Evolutionary conservation across 2,797 vertebrate species (phyloP), one percentile per base, ranked within the genome.

Genomic region (Hemitrygon akajei): DNA sequence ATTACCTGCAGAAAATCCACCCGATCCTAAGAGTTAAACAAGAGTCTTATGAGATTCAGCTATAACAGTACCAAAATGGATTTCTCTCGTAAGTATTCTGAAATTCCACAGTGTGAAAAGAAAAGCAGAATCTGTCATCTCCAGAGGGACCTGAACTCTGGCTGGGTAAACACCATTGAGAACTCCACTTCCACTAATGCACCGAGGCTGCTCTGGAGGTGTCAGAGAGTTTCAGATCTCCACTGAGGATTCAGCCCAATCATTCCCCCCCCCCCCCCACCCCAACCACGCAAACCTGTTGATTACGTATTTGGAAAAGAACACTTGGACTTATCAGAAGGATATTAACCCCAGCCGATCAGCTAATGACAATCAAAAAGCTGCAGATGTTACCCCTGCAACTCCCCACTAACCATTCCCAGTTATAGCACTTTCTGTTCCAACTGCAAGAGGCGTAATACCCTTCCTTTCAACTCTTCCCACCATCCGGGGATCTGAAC

Each of bases 1-100:
- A 98, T 98, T 93, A 98, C 95, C 89, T 98, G 97, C 84, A 98
- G 95, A 94, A 98, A 98, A 95, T 98, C 98, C 91, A 97, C 96
- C 1, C 96, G 95, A 92, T 93, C 71, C 96, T 96, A 94, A 63
- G 80, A 94, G 63, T 34, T 73, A 94, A 89, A 94, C 93, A 94
- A 27, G 58, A 93, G 94, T 34, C 56, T 94, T 66, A 37, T 47
- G 37, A 92, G 89, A 14, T 22, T 73, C 25, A 10, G 40, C 66
- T 40, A 2, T 16, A 22, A 63, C 30, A 11, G 25, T 27, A 63
- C 27, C n/a, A 25, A n/a, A n/a, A 91, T n/a, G 22, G 63, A 20
- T 9, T 91, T 69, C 58, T 89, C 27, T 66, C 16, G n/a, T 56
- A 14, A 7, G 1, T 5, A 80, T 6, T 18, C 37, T 80, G 79